A percentile compares a stretch with the other conserved stretches of the same genome.
These are phyloP conservation scores for Melanostoma scalare DNA, from an alignment of 2,888 invertebrate species.

Conservation along the genomic window DNA sequence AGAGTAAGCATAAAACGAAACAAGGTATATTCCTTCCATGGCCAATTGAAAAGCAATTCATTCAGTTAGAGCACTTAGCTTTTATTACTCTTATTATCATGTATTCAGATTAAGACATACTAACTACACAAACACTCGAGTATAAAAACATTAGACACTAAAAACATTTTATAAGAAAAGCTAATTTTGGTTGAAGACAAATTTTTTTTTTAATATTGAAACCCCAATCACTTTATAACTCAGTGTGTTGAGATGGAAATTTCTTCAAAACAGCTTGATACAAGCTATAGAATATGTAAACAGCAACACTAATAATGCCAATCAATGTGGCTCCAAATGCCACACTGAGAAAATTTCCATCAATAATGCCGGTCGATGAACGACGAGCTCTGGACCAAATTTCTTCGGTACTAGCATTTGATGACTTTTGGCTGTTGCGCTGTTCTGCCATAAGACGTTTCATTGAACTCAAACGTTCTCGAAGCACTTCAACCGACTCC, in stretches of 20 bases:
- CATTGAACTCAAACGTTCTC: constrained; percentile 90
- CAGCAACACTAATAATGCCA: constrained; percentile 90
- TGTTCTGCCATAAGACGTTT: constrained; percentile 90
- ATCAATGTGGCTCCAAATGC: constrained; percentile 91
- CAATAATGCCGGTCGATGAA: constrained; percentile 86
- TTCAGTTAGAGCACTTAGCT: too few relatives aligned
- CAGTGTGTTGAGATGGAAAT: constrained; percentile 91
- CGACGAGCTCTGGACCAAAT: constrained; percentile 80
- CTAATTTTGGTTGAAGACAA: too few relatives aligned
- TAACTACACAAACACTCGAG: not conserved
- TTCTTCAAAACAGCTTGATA: constrained; percentile 92
- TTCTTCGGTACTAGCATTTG: constrained; percentile 80
- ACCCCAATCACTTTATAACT: constrained; percentile 84
- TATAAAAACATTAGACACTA: not conserved
- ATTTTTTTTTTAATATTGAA: too few relatives aligned
- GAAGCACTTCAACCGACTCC: constrained; percentile 91
- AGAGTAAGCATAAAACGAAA: too few relatives aligned
- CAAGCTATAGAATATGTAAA: constrained; percentile 93
- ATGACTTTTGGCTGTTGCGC: constrained; percentile 83
- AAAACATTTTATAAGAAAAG: not conserved
- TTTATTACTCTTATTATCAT: too few relatives aligned
- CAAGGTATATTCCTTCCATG: too few relatives aligned
- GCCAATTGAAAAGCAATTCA: too few relatives aligned
- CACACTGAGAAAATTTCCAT: constrained; percentile 89
- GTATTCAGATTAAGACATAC: too few relatives aligned